Percentiles rank a stretch among this genome's conserved stretches.
Conservation (phyloP, 2,888 invertebrate species). For the Lamellibrachia satsuma region DNA sequence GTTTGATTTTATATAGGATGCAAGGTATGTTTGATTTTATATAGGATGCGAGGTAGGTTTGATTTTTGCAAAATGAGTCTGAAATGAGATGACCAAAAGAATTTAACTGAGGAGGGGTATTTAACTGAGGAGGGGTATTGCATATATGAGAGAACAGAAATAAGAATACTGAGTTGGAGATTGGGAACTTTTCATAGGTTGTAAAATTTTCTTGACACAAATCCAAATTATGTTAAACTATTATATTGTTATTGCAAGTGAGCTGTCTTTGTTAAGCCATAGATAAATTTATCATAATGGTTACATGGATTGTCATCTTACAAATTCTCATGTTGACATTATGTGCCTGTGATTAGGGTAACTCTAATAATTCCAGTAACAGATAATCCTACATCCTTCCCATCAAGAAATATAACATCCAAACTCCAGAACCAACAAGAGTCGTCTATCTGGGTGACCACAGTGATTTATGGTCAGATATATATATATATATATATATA, state of each 20-base stretch:
- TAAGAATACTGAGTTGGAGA: not conserved
- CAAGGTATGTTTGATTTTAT: too few relatives aligned
- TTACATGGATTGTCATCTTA: not conserved
- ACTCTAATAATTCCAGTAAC: not conserved
- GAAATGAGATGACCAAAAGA: too few relatives aligned
- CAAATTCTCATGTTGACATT: not conserved
- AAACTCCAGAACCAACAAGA: not conserved
- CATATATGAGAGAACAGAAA: too few relatives aligned
- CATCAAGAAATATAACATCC: not conserved
- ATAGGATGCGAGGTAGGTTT: too few relatives aligned
- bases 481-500: too few relatives aligned
- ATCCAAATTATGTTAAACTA: not conserved
- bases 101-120: too few relatives aligned
- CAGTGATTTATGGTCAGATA: too few relatives aligned
- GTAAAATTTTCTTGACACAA: not conserved
- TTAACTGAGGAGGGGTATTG: too few relatives aligned
- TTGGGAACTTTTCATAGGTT: not conserved
- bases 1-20: too few relatives aligned
- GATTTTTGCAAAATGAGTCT: too few relatives aligned
- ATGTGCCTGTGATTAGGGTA: not conserved
- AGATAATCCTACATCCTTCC: not conserved
- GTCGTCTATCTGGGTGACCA: too few relatives aligned
- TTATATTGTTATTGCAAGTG: not conserved
- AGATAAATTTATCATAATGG: not conserved
- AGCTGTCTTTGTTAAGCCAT: not conserved